A percentile compares a stretch with the other conserved stretches of the same genome.
These are phyloP conservation scores for Forbesichthys papilliferus DNA, from an alignment of 2,113 vertebrate genomes.

Conservation along the genomic window DNA sequence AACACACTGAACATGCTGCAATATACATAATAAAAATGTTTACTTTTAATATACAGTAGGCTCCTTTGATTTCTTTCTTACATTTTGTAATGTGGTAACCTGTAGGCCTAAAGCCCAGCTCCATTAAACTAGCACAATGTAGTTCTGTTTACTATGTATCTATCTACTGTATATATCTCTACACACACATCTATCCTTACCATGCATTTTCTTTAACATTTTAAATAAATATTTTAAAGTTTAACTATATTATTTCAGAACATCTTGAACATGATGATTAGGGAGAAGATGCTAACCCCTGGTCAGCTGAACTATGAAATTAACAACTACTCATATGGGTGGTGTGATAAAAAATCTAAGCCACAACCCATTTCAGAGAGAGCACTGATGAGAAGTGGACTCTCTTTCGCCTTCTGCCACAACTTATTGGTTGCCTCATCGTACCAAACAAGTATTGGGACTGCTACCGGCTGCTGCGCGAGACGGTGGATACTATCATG, in stretches of 20 bases:
- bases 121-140: too few relatives aligned
- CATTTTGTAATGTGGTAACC: too few relatives aligned
- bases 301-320: slow-evolving; percentile 9
- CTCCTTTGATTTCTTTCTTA: too few relatives aligned
- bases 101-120: too few relatives aligned
- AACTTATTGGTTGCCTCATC: background rate
- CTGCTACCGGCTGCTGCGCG: slow-evolving; percentile 10
- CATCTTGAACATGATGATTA: background rate
- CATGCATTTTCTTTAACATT: too few relatives aligned
- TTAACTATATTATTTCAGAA: background rate
- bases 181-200: too few relatives aligned
- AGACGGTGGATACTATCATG: slow-evolving; percentile 9
- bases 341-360: slow-evolving; percentile 3
- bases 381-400: slow-evolving; percentile 2
- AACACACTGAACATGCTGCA: too few relatives aligned
- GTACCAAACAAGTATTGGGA: background rate
- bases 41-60: too few relatives aligned
- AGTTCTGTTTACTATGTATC: too few relatives aligned
- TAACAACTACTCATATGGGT: background rate
- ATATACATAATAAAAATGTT: too few relatives aligned
- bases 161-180: too few relatives aligned
- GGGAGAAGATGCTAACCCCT: background rate
- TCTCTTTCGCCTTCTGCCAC: slow-evolving; percentile 1
- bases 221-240: too few relatives aligned
- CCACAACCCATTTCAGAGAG: slow-evolving; percentile 7